Base-by-base conservation (phyloP, 2,113 vertebrate genomes). In the Myxocyprinus asiaticus region DNA sequence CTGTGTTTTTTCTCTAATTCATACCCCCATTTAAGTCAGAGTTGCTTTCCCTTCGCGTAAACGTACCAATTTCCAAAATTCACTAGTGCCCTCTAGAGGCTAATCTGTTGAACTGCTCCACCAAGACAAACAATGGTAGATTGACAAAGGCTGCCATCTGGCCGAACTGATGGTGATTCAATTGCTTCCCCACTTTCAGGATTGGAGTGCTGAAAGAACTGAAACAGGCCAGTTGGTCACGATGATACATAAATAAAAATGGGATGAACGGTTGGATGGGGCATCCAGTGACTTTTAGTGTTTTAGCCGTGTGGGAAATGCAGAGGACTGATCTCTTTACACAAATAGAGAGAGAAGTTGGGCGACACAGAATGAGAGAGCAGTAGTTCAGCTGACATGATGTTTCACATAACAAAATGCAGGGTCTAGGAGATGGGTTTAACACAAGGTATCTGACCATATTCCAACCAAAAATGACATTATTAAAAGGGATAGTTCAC, bases 11-110 rank as follows among this genome's bases (percentile, higher is more conserved):
- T 33, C 22, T 33, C 22, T 33, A 1, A 33, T 33, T 33, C 22
- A 33, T 33, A 33, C 22, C 22, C 22, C 22, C 22, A 33, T 33
- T 33, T 33, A 33, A 33, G n/a, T 33, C 22, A 33, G 22, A 1
- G 1, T 33, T 1, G 22, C 22, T 33, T 33, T 33, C 22, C 22
- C 22, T 1, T 33, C 22, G 10, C 11, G 11, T 14, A n/a, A n/a
- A 56, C 22, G 22, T 3, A 33, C 22, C 22, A 1, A 33, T 33
- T 33, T 33, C 22, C 22, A 33, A 33, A 33, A 86, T 85, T 90
- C 90, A 88, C 88, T 76, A 90, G 75, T 90, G 90, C 89, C 90
- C 90, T 91, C 92, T 93, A 82, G 85, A 90, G 93, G 55, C 53
- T n/a, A 62, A 50, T 17, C 6, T 42, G 50, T 12, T 67, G 33